phyloP scores from a whole-genome alignment of 2,797 vertebrate genomes.

The Capromys pilorides region DNA sequence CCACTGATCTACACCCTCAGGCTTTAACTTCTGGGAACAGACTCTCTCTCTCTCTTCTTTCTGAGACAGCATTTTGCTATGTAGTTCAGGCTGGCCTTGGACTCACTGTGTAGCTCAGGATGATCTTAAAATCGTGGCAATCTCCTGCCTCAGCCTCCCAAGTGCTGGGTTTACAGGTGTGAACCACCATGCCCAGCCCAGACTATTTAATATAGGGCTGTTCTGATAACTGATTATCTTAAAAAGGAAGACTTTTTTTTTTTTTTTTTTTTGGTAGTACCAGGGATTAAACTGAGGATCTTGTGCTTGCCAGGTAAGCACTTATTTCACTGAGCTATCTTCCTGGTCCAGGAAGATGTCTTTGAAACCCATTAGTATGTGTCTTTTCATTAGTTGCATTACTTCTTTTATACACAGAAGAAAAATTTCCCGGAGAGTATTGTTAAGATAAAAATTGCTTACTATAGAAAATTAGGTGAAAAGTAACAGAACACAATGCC shows the following conservation, averaged over 20 bases:
- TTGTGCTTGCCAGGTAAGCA: no score
- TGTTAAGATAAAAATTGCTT: background rate
- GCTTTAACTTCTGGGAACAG: background rate
- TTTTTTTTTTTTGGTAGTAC: no score
- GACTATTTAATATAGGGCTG: background rate
- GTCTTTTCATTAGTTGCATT: background rate
- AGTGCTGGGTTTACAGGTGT: background rate
- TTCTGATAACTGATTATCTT: background rate
- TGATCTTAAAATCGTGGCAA: no score
- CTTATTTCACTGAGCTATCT: no score
- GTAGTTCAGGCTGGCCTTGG: background rate
- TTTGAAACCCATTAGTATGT: background rate
- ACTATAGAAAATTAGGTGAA: background rate
- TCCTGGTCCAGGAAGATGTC: background rate
- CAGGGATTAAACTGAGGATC: no score
- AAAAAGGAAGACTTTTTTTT: no score
- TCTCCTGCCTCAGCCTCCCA: background rate
- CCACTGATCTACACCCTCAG: background rate
- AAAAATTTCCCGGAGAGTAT: background rate
- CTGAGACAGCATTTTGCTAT: background rate
- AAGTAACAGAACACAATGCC: background rate
- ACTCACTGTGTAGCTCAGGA: background rate
- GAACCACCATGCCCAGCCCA: background rate
- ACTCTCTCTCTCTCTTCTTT: background rate
- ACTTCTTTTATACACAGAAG: background rate